A percentile compares a stretch with the other conserved stretches of the same genome.
Evolutionary conservation across 2,888 invertebrate species (phyloP).

Genomic region (Netelia inedita): DNA sequence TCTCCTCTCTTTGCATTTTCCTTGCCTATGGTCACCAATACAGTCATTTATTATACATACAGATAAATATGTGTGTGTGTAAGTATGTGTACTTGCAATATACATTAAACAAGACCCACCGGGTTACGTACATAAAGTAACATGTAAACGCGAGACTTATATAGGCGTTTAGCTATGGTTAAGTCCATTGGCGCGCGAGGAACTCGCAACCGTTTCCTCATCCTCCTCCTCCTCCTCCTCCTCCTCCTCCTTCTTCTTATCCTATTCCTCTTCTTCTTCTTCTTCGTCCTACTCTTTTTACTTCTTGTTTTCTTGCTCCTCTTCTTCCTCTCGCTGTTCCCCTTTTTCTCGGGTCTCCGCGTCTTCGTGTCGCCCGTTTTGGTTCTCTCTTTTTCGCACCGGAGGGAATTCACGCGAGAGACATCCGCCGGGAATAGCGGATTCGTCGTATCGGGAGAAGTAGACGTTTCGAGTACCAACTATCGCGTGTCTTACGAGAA

Average conservation of each 20-base stretch:
- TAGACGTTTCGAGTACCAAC: constrained; percentile 24
- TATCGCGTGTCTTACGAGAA: constrained; percentile 57
- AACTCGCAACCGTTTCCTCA: constrained; percentile 33
- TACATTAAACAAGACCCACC: constrained; percentile 10
- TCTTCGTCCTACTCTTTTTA: constrained; percentile 1
- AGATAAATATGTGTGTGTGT: neutral
- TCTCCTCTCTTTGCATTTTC: constrained; percentile 29
- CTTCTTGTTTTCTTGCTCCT: neutral
- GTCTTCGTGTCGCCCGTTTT: neutral
- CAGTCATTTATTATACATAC: neutral
- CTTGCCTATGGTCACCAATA: constrained; percentile 15
- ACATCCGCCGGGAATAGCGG: constrained; percentile 68
- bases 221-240: constrained; percentile 24
- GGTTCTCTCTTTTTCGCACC: constrained; percentile 9
- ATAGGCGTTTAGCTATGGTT: constrained; percentile 44
- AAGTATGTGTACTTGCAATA: constrained; percentile 4
- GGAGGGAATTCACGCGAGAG: constrained; percentile 45
- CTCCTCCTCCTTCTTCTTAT: constrained; percentile 47
- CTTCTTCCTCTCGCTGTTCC: neutral
- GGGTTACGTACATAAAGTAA: constrained; percentile 51
- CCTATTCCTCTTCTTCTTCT: constrained; percentile 47
- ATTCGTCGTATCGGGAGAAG: constrained; percentile 58
- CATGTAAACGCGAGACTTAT: constrained; percentile 44
- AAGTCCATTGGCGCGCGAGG: constrained; percentile 14
- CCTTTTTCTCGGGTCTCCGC: neutral